Evolutionary conservation across 2,113 vertebrate genomes (phyloP).

Genomic region (Nicator chloris): DNA sequence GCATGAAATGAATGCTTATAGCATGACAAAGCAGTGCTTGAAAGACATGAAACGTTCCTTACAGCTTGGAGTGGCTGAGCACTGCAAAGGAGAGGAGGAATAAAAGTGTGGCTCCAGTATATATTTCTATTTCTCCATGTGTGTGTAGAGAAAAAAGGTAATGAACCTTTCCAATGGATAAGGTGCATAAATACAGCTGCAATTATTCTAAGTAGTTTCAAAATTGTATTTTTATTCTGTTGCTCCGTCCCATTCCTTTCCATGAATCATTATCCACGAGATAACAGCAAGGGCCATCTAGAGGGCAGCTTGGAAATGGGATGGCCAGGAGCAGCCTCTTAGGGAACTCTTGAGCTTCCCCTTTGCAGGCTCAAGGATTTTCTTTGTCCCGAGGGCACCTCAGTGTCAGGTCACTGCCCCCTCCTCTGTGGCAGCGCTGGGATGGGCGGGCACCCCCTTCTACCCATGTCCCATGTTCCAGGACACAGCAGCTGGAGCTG

Average conservation of each 20-base stretch:
- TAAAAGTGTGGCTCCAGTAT: not conserved
- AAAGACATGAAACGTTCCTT: slow-evolving; percentile 46
- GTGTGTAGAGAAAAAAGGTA: not conserved
- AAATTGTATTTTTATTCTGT: not conserved
- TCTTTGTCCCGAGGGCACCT: not conserved
- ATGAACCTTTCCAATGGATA: not conserved
- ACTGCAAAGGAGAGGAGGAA: slow-evolving; percentile 9
- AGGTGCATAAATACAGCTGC: not conserved
- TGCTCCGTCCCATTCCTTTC: not conserved
- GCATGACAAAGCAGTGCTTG: slow-evolving; percentile 23
- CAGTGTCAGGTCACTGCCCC: not conserved
- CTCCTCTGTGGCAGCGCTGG: rapidly evolving
- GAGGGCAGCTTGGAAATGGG: not conserved
- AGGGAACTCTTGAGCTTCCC: not conserved
- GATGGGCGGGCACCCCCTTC: not conserved
- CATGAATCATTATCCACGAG: not conserved
- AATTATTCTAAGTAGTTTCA: not conserved
- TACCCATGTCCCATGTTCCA: not conserved
- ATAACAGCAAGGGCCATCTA: slow-evolving; percentile 32
- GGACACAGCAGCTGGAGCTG: not conserved
- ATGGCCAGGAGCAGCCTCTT: not conserved
- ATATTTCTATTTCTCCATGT: not conserved
- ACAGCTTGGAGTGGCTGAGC: not conserved
- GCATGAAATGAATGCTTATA: slow-evolving; percentile 17
- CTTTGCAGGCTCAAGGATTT: not conserved